Evolutionary conservation across 30 jellyfish, hydroid and myxozoan species (phyloP), one percentile per base, ranked within the genome.

Genomic region (Hydractinia echinata): DNA sequence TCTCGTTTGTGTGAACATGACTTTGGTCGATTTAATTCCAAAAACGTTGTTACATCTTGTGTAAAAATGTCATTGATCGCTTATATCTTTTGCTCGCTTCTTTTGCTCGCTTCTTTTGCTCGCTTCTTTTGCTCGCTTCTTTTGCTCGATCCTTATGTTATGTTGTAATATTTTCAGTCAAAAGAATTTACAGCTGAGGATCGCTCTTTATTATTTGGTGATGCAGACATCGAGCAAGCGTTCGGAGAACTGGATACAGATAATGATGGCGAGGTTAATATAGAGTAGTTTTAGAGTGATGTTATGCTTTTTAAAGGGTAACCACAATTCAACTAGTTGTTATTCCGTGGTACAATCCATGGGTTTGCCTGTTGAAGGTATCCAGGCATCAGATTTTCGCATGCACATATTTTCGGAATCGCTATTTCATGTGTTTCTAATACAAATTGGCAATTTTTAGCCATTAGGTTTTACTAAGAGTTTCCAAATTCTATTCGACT

Each of bases 211-310:
- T 66, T 94, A 20, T 94, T 94, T 77, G 99, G 95, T 7, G 82
- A 94, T 71, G 76, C 90, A 20, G 99, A 94, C 61, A 53, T 77
- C 53, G 53, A 82, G 39, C 73, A 76, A 7, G 99, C 99, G 4
- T 94, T 94, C 67, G 70, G 88, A 51, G 97, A 94, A 58, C 55
- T 94, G 69, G 99, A 94, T 54, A 84, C 81, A 53, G 96, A 94
- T 77, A 88, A 88, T 14, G 99, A 94, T 77, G 99, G 99, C 54
- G 97, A 94, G 93, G 99, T 91, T 30, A 30, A 2, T 30, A 30
- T 30, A 30, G 44, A 30, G 44, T 30, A 30, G 44, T 30, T 30
- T 0, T 30, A 30, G 44, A 0, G 44, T 30, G 44, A 30, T 30
- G 44, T 30, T 1, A 0, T 30, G 44, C 44, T 30, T 0, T 30